Evolutionary conservation across 2,888 invertebrate species (phyloP), one percentile per base, ranked within the genome.

Genomic region (Unio pictorum): DNA sequence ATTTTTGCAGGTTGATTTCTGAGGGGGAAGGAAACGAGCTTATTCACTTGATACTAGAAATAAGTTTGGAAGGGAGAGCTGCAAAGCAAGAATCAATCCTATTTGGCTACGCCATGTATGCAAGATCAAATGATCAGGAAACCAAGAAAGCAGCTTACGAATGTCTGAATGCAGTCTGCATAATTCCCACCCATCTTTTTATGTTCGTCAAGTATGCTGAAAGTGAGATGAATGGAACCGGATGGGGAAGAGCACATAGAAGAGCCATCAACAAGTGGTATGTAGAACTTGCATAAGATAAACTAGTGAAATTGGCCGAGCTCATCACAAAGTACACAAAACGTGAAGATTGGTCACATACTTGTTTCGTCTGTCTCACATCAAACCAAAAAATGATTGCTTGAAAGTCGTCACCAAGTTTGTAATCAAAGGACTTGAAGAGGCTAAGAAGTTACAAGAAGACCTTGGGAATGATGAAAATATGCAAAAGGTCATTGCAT

Each of bases 331-430:
- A 92, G 84, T 92, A 92, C 68, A 92, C 92, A 66, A 92, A 93
- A 15, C 92, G 93, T 75, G 92, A 93, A 81, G 93, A 94, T 7
- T 94, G 94, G 91, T 92, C 92, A 0, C 95, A 95, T 86, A 94
- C 80, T 91, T 95, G n/a, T 90, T 93, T 92, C 85, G 91, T 55
- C 71, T 85, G 45, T 66, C 83, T 34, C 84, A 86, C 64, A 76
- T 79, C 18, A 84, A 83, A 68, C 73, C 84, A 1, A 71, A 60
- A 20, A 61, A 72, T 45, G 75, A 75, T 23, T 75, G 67, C 8
- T 55, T 82, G 15, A 81, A 76, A 4, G 76, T 80, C 8, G 67
- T 85, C 15, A 59, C 81, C 23, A 70, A 79, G 57, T 84, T 80
- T 61, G 68, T 82, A 17, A 74, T 83, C 34, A 83, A 79, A 66